phyloP scores from a whole-genome alignment of 2,888 invertebrate genomes.

The Mesoligia furuncula region DNA sequence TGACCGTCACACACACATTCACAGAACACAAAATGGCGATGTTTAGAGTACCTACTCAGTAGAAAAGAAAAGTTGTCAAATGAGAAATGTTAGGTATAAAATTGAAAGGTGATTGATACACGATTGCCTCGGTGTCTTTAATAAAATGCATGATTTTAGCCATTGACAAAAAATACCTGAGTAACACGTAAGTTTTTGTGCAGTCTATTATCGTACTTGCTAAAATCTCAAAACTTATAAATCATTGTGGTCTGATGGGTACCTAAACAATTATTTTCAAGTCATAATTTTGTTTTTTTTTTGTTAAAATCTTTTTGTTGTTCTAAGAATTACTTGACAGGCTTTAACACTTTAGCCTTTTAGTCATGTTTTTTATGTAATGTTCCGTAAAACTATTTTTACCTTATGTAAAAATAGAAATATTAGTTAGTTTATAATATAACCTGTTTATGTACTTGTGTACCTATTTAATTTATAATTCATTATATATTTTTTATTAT shows the following conservation, averaged over 20 bases:
- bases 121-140: not conserved
- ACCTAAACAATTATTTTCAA: not conserved
- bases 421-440: not conserved
- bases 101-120: slow-evolving; percentile 5
- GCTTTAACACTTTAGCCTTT: slow-evolving; percentile 7
- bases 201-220: not conserved
- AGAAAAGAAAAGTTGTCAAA: not conserved
- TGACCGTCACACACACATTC: not conserved
- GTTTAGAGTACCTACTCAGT: not conserved
- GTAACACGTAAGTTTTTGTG: slow-evolving; percentile 10
- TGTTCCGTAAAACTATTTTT: not conserved
- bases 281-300: slow-evolving; percentile 5
- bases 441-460: not conserved
- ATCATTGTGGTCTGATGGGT: slow-evolving; percentile 3
- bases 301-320: slow-evolving; percentile 9
- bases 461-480: not conserved
- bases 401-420: not conserved
- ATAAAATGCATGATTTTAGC: not conserved
- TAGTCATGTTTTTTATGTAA: not conserved
- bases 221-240: slow-evolving; percentile 6
- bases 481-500: not conserved
- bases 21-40: not conserved
- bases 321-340: slow-evolving; percentile 9
- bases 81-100: not conserved
- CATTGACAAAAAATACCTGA: not conserved